Percentiles rank a stretch among this genome's conserved stretches.
These are phyloP conservation scores for Acronicta aceris DNA, from an alignment of 2,888 invertebrate genomes.

Conservation along the genomic window DNA sequence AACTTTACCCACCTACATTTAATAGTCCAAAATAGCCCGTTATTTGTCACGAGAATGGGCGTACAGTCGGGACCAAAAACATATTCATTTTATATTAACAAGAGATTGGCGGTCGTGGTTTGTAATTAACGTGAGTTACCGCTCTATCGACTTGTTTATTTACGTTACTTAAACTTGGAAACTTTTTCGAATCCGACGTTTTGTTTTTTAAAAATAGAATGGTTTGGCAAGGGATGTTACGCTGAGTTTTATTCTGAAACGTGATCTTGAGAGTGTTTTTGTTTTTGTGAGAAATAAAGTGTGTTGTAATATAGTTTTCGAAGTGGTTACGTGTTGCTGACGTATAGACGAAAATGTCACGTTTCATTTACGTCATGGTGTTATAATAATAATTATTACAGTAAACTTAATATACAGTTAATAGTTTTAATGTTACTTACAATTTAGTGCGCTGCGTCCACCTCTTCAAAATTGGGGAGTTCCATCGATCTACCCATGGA, in stretches of 20 bases:
- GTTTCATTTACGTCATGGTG: too few relatives aligned
- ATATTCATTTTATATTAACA: slow-evolving; percentile 67
- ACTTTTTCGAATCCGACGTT: slow-evolving; percentile 8
- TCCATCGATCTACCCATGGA: too few relatives aligned
- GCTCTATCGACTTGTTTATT: slow-evolving; percentile 64
- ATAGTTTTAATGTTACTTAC: too few relatives aligned
- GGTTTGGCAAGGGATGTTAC: slow-evolving; percentile 1
- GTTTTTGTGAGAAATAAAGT: not conserved
- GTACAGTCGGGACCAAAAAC: slow-evolving; percentile 46
- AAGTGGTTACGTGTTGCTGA: too few relatives aligned
- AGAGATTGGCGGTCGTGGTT: slow-evolving; percentile 55
- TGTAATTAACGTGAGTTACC: slow-evolving; percentile 63
- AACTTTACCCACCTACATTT: slow-evolving; percentile 13
- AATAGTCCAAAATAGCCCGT: slow-evolving; percentile 26
- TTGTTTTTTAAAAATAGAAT: slow-evolving; percentile 14
- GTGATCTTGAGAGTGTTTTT: slow-evolving; percentile 2
- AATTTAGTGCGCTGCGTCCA: too few relatives aligned
- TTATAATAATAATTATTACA: too few relatives aligned
- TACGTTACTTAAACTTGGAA: slow-evolving; percentile 40
- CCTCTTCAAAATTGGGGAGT: too few relatives aligned
- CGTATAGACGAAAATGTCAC: too few relatives aligned
- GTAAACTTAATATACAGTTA: too few relatives aligned
- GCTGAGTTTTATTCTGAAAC: slow-evolving; percentile 10
- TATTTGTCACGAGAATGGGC: slow-evolving; percentile 60
- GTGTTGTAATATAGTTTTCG: not conserved